phyloP scores from a whole-genome alignment of 1,140 invertebrate species.

The Sminthurinus signatus region DNA sequence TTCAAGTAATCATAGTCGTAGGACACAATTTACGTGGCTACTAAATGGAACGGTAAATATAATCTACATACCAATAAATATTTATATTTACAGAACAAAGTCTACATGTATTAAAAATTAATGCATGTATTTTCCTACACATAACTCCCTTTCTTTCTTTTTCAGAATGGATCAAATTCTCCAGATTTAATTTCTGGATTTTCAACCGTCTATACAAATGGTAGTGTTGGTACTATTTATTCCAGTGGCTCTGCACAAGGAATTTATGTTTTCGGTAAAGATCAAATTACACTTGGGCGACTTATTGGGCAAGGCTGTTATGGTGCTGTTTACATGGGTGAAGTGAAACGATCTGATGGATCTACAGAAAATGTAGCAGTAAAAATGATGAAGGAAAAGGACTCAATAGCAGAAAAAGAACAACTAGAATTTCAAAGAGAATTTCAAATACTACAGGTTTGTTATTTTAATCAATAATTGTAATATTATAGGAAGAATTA shows the following conservation, averaged over 20 bases:
- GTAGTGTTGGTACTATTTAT: conserved; percentile 30
- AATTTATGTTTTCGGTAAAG: conserved; percentile 39
- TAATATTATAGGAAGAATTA: too few relatives aligned
- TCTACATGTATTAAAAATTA: too few relatives aligned
- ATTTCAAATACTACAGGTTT: conserved; percentile 62
- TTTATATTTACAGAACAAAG: not conserved
- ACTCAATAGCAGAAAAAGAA: conserved; percentile 17
- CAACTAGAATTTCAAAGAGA: conserved; percentile 42
- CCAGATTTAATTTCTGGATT: conserved; percentile 40
- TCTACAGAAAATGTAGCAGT: conserved; percentile 59
- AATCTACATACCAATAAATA: not conserved
- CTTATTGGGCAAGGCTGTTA: conserved; percentile 63
- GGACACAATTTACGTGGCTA: conserved; percentile 39
- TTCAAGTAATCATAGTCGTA: conserved; percentile 30
- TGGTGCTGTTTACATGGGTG: conserved; percentile 62
- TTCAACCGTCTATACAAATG: conserved; percentile 28
- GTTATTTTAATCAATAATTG: not conserved
- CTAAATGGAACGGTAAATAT: conserved; percentile 24
- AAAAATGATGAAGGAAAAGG: conserved; percentile 48
- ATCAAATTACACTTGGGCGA: conserved; percentile 48
- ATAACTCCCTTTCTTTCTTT: not conserved
- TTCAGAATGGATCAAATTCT: conserved; percentile 32
- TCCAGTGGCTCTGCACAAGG: conserved; percentile 36
- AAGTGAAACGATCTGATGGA: conserved; percentile 51
- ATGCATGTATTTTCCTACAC: too few relatives aligned